Evolutionary conservation across 2,113 vertebrate species (phyloP).

Genomic region (Sarotherodon lohbergeri): DNA sequence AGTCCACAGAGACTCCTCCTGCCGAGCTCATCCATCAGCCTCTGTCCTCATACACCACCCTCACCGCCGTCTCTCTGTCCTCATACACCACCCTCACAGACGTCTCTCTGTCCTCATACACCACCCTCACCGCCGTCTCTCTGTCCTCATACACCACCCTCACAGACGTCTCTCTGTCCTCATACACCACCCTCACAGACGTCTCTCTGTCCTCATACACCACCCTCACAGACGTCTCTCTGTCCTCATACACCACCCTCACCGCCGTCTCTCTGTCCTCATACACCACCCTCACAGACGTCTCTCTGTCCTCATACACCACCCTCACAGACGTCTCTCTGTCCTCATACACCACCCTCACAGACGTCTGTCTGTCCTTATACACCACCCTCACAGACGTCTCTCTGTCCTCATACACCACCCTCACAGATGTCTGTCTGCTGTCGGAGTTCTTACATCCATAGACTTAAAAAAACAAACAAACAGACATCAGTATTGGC

Average conservation of each 20-base stretch:
- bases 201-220: neutral
- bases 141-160: neutral
- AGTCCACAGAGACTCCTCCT: neutral
- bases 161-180: rapidly evolving
- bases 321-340: rapidly evolving
- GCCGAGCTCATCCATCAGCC: neutral
- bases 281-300: rapidly evolving
- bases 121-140: rapidly evolving
- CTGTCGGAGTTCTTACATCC: neutral
- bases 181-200: neutral
- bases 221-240: rapidly evolving
- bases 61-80: rapidly evolving
- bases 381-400: too few relatives aligned
- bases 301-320: neutral
- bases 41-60: too few relatives aligned
- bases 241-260: too few relatives aligned
- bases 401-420: too few relatives aligned
- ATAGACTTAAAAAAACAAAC: neutral
- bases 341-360: too few relatives aligned
- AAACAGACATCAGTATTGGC: neutral
- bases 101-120: neutral
- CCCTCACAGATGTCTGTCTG: too few relatives aligned
- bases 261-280: rapidly evolving
- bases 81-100: rapidly evolving
- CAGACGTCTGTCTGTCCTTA: too few relatives aligned